Percentiles rank a stretch among this genome's conserved stretches.
Evolutionary conservation across 2,797 vertebrate genomes (phyloP).

Genomic region (Vipera ursinii): DNA sequence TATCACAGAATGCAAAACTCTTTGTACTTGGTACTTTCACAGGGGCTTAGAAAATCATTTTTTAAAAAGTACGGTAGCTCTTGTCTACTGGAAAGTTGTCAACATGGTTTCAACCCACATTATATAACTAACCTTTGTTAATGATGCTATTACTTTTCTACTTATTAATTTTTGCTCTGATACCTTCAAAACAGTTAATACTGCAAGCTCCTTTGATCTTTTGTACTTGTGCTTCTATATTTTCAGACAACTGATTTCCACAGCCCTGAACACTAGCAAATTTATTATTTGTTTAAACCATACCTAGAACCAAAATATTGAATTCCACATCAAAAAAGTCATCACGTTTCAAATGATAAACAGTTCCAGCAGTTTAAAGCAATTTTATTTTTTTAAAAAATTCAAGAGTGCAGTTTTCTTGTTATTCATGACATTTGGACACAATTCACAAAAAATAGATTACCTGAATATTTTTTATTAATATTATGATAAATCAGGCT

Average conservation of each 20-base stretch:
- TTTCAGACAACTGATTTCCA: background rate
- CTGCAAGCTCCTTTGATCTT: background rate
- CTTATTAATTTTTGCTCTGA: background rate
- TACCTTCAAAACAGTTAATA: background rate
- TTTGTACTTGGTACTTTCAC: background rate
- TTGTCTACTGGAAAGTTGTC: background rate
- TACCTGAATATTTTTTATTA: slow-evolving; percentile 57
- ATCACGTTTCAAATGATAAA: background rate
- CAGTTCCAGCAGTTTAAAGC: background rate
- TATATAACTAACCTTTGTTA: background rate
- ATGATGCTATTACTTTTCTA: background rate
- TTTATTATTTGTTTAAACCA: background rate
- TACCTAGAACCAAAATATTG: background rate
- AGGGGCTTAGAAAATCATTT: background rate
- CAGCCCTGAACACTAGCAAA: background rate
- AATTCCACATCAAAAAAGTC: background rate
- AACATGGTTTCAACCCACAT: background rate
- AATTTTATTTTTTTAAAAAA: background rate
- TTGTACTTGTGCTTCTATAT: background rate
- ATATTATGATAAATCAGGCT: slow-evolving; percentile 19
- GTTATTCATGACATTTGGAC: slow-evolving; percentile 40
- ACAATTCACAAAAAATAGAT: slow-evolving; percentile 34
- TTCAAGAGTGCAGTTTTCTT: background rate
- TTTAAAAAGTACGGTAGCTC: background rate
- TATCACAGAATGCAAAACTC: background rate